These are phyloP conservation scores for Gobio occitaniae DNA, from an alignment of 2,797 vertebrate species.

Conservation along the genomic window DNA sequence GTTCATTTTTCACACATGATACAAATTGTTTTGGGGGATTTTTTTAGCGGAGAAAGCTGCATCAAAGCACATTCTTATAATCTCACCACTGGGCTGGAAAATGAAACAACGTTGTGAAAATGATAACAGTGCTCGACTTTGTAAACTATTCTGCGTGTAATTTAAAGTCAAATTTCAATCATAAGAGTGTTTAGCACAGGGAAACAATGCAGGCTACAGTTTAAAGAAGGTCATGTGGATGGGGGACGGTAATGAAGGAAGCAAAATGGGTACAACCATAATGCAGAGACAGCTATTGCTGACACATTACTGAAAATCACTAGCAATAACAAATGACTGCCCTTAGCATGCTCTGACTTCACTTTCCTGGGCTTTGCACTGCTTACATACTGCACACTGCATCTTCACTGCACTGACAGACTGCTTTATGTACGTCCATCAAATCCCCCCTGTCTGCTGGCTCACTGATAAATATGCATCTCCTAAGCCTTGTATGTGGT, in stretches of 20 bases:
- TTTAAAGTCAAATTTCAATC: slow-evolving; percentile 3
- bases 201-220: background rate
- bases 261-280: background rate
- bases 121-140: background rate
- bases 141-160: background rate
- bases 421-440: background rate
- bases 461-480: slow-evolving; percentile 38
- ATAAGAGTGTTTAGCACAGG: background rate
- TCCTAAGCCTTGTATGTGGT: slow-evolving; percentile 15
- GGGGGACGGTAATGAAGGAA: background rate
- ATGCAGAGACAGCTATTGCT: background rate
- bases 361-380: background rate
- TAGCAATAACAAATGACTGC: background rate
- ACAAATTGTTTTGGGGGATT: background rate
- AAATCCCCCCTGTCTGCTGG: slow-evolving; percentile 25
- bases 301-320: background rate
- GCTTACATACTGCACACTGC: background rate
- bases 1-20: background rate
- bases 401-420: background rate
- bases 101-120: slow-evolving; percentile 11
- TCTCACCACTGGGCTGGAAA: slow-evolving; percentile 1
- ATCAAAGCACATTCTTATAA: background rate
- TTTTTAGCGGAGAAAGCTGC: background rate
- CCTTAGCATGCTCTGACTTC: background rate
- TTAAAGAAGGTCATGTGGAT: background rate